Evolutionary conservation across 1,140 invertebrate genomes (phyloP), one percentile per base, ranked within the genome.

Genomic region (Hesperophylax magnus): DNA sequence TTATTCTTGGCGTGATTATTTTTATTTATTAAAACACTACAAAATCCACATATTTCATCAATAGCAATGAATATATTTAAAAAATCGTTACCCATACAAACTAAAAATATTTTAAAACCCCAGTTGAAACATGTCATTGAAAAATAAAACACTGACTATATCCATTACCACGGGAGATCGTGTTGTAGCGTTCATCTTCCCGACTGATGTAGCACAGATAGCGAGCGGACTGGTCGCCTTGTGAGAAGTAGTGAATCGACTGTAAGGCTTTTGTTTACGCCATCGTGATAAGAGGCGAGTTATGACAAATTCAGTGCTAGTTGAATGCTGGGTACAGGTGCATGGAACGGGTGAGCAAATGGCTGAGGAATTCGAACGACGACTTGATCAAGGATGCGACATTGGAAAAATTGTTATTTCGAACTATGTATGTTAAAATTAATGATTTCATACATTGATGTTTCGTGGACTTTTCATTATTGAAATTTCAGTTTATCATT

Each of bases 231-330:
- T 24, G 71, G 77, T 75, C 77, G 56, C 47, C 77, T 61, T 65
- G 81, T 78, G 61, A 77, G 56, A 77, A 53, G 14, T 47, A 47
- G 52, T 54, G 58, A 65, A 22, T 78, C 22, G 27, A 63, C 54
- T 65, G 52, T 15, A 17, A 72, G 53, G 24, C n/a, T 61, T 56
- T 76, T 82, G 53, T 82, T 79, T 82, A 80, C 72, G 79, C 72
- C 58, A 82, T 82, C 81, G 56, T 77, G 81, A 82, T 82, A 77
- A 71, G 69, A 53, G 17, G 58, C 81, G 74, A 82, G 77, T 82
- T 82, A 82, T 82, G 78, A 82, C 81, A 80, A 80, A 82, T 76
- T 78, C 76, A 56, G 20, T 69, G 61, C 65, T 78, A 52, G 53
- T 69, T 71, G 61, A 81, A 75, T 81, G 56, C 15, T 61, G 65